Evolutionary conservation across 2,888 invertebrate genomes (phyloP).

Genomic region (Rotaria socialis): DNA sequence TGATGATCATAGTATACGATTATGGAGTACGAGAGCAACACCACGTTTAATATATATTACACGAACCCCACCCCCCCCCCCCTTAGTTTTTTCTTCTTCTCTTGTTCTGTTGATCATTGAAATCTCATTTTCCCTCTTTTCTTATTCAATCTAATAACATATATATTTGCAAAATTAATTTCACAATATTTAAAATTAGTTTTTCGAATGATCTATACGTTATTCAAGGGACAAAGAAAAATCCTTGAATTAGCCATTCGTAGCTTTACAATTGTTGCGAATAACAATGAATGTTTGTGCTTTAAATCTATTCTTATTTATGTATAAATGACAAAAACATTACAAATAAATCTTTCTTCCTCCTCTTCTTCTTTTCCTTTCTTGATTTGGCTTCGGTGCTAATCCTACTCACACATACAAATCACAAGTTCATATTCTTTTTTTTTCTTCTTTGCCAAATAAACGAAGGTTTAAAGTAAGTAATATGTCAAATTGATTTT

Average conservation of each 20-base stretch:
- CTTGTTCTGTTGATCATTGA: not conserved
- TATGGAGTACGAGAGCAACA: conserved; percentile 61
- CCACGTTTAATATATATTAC: conserved; percentile 47
- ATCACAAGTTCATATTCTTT: not conserved
- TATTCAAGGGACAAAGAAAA: not conserved
- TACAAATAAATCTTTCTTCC: not conserved
- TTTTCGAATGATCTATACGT: not conserved
- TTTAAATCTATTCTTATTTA: conserved; percentile 11
- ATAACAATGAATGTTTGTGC: conserved; percentile 2
- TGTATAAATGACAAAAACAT: conserved; percentile 5
- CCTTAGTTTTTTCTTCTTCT: not conserved
- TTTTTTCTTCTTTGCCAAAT: not conserved
- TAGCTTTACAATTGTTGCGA: not conserved
- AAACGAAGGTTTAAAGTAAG: conserved; percentile 1
- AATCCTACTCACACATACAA: conserved; percentile 29
- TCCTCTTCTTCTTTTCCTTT: not conserved
- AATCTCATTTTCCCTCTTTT: not conserved
- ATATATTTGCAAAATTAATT: not conserved
- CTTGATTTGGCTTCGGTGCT: conserved; percentile 18
- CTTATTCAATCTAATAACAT: not conserved
- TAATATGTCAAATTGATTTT: conserved; percentile 22
- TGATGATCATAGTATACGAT: conserved; percentile 61
- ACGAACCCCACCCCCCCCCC: not conserved
- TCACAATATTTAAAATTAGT: not conserved
- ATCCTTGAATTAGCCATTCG: not conserved